These are phyloP conservation scores for Rhorus exstirpatorius DNA, from an alignment of 2,888 invertebrate species.

Conservation along the genomic window DNA sequence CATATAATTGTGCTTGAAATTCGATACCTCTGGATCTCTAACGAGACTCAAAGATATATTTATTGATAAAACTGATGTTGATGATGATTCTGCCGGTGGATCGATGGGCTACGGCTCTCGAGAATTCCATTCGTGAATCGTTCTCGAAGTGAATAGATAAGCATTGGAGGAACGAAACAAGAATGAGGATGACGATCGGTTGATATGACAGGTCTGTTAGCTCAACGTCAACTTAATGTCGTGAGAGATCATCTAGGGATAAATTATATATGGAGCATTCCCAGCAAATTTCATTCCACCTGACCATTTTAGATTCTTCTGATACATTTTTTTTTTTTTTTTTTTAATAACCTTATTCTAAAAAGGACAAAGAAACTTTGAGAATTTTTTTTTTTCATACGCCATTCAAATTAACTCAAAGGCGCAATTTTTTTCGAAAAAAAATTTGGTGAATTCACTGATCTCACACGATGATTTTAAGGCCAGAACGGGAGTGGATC, in stretches of 20 bases:
- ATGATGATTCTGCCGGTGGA: constrained; percentile 8
- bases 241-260: constrained; percentile 50
- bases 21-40: constrained; percentile 41
- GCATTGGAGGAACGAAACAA: not conserved
- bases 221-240: constrained; percentile 56
- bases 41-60: constrained; percentile 39
- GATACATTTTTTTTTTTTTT: too few species aligned
- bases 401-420: too few species aligned
- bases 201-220: constrained; percentile 51
- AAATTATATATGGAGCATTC: not conserved
- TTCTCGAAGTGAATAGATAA: constrained; percentile 3
- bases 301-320: too few species aligned
- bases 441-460: too few species aligned
- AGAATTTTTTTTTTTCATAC: too few species aligned
- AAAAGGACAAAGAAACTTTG: too few species aligned
- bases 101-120: not conserved
- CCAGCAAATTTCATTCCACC: too few species aligned
- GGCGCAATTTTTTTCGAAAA: too few species aligned
- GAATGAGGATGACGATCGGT: constrained; percentile 50
- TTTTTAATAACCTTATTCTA: too few species aligned
- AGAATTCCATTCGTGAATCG: constrained; percentile 24
- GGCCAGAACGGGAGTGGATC: too few species aligned
- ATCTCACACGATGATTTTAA: too few species aligned
- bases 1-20: constrained; percentile 8
- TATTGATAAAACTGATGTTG: not conserved